A percentile compares a stretch with the other conserved stretches of the same genome.
phyloP scores from a whole-genome alignment of 2,113 vertebrate genomes.

The Pygathrix nemaeus region DNA sequence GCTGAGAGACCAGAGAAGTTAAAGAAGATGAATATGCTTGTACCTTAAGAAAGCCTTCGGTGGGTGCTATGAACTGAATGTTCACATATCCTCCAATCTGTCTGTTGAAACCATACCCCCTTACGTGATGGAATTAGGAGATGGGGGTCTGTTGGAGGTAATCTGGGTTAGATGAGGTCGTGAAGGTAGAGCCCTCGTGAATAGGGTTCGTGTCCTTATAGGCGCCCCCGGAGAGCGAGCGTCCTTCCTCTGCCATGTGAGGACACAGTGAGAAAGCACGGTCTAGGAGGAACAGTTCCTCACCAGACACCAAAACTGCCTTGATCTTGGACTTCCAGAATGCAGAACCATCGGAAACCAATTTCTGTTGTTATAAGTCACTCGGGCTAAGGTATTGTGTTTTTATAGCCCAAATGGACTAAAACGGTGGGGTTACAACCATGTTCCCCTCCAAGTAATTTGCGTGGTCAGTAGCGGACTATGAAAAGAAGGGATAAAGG shows the following conservation, averaged over 20 bases:
- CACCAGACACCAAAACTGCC: too few relatives aligned
- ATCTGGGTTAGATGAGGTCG: not conserved
- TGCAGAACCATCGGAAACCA: not conserved
- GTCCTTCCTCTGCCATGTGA: not conserved
- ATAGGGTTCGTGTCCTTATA: not conserved
- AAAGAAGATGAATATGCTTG: not conserved
- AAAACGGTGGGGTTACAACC: not conserved
- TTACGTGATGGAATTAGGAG: not conserved
- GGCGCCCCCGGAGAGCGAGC: not conserved
- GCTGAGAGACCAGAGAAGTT: not conserved
- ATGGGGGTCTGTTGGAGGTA: not conserved
- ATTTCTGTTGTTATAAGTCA: not conserved
- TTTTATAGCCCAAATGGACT: too few relatives aligned
- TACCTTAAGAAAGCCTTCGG: not conserved
- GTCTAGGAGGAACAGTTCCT: not conserved
- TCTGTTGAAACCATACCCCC: not conserved
- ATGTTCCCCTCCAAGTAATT: not conserved
- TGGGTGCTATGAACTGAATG: not conserved
- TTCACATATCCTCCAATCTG: not conserved
- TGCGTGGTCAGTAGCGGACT: not conserved
- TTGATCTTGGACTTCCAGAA: not conserved
- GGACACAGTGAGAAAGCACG: too few relatives aligned
- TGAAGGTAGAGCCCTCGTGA: not conserved
- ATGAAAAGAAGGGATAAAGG: not conserved
- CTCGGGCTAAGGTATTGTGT: not conserved